Base-by-base conservation (phyloP, 2,113 vertebrate genomes). In the Scartelaos histophorus region DNA sequence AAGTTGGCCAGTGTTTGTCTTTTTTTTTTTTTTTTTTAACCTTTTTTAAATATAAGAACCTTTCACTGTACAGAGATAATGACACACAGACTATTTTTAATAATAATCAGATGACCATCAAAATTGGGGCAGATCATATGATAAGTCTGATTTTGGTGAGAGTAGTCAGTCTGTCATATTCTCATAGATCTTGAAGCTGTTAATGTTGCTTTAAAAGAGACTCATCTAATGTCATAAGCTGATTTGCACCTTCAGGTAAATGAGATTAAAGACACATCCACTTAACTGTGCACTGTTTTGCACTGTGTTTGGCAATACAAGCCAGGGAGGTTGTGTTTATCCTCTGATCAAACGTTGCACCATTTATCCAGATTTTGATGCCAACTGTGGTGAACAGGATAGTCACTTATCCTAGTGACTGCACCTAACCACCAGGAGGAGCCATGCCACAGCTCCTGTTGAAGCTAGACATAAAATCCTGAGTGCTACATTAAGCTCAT, bases 191-290 rank as follows among this genome's bases (percentile, higher is more conserved):
- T 64, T 64, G 58, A 79, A 87, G 5, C 68, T 69, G 58, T 79
- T 71, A 74, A 85, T 73, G 74, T 82, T 81, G 73, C 76, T 77
- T 71, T 60, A 58, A 74, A 77, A 69, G 72, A 76, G 76, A 74
- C 76, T 56, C 61, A 83, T 89, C 56, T 69, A 78, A 80, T 70
- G 79, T 69, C 21, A 22, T 88, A 89, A 93, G 81, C 82, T 86
- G 86, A 88, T 92, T 87, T 87, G 85, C 83, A 91, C 89, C 76
- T 74, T 3, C 78, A 68, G 80, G 87, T 66, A 90, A 93, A 92
- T 89, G 86, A 86, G 83, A 92, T 91, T 92, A 90, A 73, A 79
- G 80, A 61, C 73, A 87, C 91, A 92, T 90, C 88, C 85, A 86
- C 82, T 92, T 90, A 90, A 82, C 78, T 70, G 62, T 85, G 62